A percentile compares a stretch with the other conserved stretches of the same genome.
Conservation (phyloP, 2,888 invertebrate genomes). For the Orgyia antiqua region DNA sequence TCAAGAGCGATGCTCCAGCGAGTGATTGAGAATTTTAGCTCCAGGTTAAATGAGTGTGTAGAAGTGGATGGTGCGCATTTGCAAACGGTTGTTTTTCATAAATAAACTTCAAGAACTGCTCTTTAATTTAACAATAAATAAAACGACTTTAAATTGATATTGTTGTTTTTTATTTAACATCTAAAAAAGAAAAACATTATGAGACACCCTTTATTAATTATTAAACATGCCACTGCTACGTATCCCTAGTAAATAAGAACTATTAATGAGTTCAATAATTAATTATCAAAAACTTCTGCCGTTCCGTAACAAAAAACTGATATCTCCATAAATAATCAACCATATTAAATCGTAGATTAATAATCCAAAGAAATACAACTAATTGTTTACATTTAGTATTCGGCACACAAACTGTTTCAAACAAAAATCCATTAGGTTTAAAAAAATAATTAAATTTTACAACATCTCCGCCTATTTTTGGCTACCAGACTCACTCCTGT, state of each 20-base stretch:
- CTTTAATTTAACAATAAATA: too few relatives aligned
- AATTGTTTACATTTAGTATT: slow-evolving; percentile 65
- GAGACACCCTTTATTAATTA: too few relatives aligned
- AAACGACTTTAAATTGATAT: too few relatives aligned
- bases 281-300: slow-evolving; percentile 8
- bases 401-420: slow-evolving; percentile 33
- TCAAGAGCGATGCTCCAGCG: too few relatives aligned
- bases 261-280: slow-evolving; percentile 7
- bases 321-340: slow-evolving; percentile 25
- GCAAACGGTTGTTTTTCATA: too few relatives aligned
- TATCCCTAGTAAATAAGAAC: neutral
- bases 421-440: slow-evolving; percentile 59
- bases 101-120: too few relatives aligned
- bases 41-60: too few relatives aligned
- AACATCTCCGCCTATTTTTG: slow-evolving; percentile 76
- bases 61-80: too few relatives aligned
- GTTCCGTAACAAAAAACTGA: slow-evolving; percentile 7
- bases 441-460: slow-evolving; percentile 75
- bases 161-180: too few relatives aligned
- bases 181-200: too few relatives aligned
- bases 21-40: too few relatives aligned
- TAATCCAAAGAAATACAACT: slow-evolving; percentile 23
- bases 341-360: slow-evolving; percentile 23
- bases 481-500: slow-evolving; percentile 76
- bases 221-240: neutral